A percentile compares a stretch with the other conserved stretches of the same genome.
Conservation (phyloP, 2,113 vertebrate genomes). For the Spilogale gracilis region DNA sequence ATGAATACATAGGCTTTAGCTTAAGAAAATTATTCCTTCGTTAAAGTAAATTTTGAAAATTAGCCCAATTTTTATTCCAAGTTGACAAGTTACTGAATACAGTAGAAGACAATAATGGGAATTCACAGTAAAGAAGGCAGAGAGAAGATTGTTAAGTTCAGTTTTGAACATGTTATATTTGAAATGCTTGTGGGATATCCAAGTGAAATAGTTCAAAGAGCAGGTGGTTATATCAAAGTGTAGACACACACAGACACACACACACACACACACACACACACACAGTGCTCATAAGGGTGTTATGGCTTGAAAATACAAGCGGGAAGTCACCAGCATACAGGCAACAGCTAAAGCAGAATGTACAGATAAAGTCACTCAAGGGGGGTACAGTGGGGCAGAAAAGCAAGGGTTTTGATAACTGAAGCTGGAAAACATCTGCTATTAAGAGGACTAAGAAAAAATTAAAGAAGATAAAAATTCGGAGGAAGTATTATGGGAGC, state of each 20-base stretch:
- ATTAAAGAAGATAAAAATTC: constrained; percentile 15
- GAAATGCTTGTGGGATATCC: neutral
- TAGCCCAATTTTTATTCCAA: constrained; percentile 40
- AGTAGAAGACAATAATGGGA: neutral
- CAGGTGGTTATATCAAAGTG: neutral
- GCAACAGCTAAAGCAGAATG: neutral
- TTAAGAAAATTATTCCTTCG: neutral
- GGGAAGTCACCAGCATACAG: neutral
- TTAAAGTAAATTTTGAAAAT: constrained; percentile 52
- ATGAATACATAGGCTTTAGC: constrained; percentile 11
- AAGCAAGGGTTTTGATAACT: neutral
- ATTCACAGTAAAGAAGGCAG: constrained; percentile 26
- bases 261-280: neutral
- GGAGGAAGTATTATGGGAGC: neutral
- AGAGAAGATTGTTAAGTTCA: neutral
- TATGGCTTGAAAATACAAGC: constrained; percentile 14
- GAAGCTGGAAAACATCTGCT: neutral
- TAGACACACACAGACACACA: neutral
- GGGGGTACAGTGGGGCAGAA: neutral
- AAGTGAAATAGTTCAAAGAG: neutral
- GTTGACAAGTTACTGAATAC: constrained; percentile 33
- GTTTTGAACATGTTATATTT: neutral
- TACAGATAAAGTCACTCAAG: neutral
- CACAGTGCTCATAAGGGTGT: neutral
- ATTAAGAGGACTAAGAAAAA: constrained; percentile 9